phyloP scores from a whole-genome alignment of 2,113 vertebrate genomes.

The Empidonax alnorum region DNA sequence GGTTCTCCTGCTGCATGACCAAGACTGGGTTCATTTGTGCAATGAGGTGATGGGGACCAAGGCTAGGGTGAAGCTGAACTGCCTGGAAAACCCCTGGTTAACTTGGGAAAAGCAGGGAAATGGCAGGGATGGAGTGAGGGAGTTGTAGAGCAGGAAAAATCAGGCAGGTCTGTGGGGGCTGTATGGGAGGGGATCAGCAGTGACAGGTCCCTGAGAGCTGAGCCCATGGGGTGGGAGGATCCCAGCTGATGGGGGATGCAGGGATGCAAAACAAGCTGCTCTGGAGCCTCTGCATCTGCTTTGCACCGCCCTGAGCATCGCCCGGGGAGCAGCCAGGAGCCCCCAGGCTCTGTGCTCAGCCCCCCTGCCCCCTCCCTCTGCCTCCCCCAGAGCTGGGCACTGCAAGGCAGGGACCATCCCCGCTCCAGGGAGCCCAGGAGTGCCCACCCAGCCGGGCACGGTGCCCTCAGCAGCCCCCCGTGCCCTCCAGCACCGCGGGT shows the following conservation, averaged over 20 bases:
- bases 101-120: neutral
- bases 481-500: neutral
- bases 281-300: neutral
- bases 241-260: neutral
- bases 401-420: neutral
- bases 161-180: neutral
- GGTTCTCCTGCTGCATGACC: no score
- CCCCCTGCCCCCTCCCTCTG: neutral
- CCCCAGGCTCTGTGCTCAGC: neutral
- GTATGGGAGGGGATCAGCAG: neutral
- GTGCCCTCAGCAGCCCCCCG: neutral
- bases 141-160: neutral
- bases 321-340: neutral
- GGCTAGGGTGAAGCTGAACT: neutral
- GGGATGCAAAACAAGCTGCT: neutral
- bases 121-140: neutral
- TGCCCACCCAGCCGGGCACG: accelerated
- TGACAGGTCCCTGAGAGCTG: neutral
- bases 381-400: neutral
- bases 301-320: neutral
- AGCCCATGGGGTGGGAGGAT: neutral
- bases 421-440: neutral
- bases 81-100: neutral
- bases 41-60: neutral
- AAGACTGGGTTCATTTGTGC: neutral